Evolutionary conservation across 2,113 vertebrate species (phyloP).

Genomic region (Ictalurus furcatus): DNA sequence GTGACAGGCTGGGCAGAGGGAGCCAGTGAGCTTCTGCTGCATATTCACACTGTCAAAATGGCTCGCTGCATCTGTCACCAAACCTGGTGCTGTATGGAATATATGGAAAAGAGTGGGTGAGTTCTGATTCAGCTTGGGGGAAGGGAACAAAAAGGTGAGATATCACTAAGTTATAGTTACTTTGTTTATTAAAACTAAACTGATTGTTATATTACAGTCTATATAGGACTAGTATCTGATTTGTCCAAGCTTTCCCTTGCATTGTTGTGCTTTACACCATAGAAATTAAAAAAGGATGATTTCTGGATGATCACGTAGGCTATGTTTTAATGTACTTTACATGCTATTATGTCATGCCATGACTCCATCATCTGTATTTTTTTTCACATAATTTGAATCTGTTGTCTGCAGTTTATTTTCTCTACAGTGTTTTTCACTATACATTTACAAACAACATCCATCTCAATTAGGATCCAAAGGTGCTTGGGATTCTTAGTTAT

Average conservation of each 20-base stretch:
- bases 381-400: background rate
- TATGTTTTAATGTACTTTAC: background rate
- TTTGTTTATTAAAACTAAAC: background rate
- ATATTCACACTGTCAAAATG: constrained; percentile 70
- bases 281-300: background rate
- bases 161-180: constrained; percentile 36
- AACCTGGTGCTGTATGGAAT: constrained; percentile 13
- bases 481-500: background rate
- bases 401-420: background rate
- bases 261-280: background rate
- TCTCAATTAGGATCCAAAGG: background rate
- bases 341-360: background rate
- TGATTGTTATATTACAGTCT: background rate
- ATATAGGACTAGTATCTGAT: background rate
- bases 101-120: background rate
- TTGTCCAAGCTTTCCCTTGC: background rate
- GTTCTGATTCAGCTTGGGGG: background rate
- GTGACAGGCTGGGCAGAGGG: constrained; percentile 69
- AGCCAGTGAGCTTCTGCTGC: constrained; percentile 66
- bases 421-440: background rate
- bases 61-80: constrained; percentile 65
- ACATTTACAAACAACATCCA: background rate
- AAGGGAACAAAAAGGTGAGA: constrained; percentile 26
- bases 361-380: background rate
- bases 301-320: background rate